Percentiles rank a stretch among this genome's conserved stretches.
Evolutionary conservation across 2,113 vertebrate genomes (phyloP).

Genomic region (Catagonus wagneri): DNA sequence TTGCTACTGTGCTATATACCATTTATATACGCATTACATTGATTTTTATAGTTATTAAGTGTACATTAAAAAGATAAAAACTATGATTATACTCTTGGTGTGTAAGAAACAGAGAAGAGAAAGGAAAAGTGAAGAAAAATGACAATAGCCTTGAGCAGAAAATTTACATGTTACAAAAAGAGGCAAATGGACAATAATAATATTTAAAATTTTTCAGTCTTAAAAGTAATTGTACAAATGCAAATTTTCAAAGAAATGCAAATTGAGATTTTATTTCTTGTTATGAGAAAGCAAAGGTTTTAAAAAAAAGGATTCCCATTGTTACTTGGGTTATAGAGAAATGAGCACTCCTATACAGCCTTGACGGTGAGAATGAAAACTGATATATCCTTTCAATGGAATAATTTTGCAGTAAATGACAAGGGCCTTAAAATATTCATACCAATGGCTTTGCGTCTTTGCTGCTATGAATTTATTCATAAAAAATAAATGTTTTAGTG

Average conservation of each 20-base stretch:
- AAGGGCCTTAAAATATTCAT: constrained; percentile 42
- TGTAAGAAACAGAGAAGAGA: constrained; percentile 7
- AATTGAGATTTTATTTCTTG: constrained; percentile 15
- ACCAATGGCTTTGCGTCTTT: constrained; percentile 14
- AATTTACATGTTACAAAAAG: neutral
- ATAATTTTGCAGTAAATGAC: neutral
- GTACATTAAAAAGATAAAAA: constrained; percentile 2
- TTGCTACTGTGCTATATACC: neutral
- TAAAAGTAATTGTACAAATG: neutral
- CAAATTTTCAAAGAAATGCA: constrained; percentile 41
- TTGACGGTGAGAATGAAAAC: constrained; percentile 22
- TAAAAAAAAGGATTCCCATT: neutral
- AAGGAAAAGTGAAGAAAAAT: neutral
- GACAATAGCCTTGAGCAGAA: neutral
- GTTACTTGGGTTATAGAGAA: neutral
- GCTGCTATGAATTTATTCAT: constrained; percentile 19
- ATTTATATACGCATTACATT: neutral
- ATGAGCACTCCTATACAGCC: neutral
- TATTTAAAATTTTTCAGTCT: neutral
- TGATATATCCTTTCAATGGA: neutral
- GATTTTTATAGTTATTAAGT: neutral
- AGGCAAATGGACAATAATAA: neutral
- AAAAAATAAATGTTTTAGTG: constrained; percentile 29
- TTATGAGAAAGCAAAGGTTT: neutral
- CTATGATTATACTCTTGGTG: neutral